Percentiles rank a stretch among this genome's conserved stretches.
Evolutionary conservation across 2,113 vertebrate genomes (phyloP).

Genomic region (Dasypus novemcinctus): DNA sequence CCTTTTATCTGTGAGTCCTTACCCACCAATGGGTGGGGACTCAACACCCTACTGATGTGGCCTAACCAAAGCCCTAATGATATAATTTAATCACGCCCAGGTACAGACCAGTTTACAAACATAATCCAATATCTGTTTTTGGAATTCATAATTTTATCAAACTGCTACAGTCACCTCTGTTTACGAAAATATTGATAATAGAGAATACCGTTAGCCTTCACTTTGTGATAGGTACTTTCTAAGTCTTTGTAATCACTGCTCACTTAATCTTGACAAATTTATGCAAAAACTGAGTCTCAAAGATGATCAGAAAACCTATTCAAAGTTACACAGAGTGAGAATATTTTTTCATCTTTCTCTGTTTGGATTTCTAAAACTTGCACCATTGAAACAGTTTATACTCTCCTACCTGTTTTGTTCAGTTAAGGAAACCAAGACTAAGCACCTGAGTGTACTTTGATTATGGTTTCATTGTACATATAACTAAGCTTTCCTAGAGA

Average conservation of each 20-base stretch:
- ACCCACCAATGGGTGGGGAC: too few species aligned
- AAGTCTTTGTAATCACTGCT: not conserved
- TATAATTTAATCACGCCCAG: too few species aligned
- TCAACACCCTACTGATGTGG: too few species aligned
- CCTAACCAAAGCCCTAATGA: too few species aligned
- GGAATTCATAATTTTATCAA: too few species aligned
- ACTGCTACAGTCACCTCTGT: not conserved
- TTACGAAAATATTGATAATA: not conserved
- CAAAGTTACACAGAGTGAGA: not conserved
- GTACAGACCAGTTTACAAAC: too few species aligned
- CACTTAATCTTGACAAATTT: not conserved
- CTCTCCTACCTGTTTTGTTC: not conserved
- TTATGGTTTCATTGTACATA: not conserved
- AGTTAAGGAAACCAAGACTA: not conserved
- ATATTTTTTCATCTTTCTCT: not conserved
- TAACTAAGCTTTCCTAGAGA: not conserved
- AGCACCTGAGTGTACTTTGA: not conserved
- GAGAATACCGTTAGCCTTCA: not conserved
- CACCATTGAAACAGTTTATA: not conserved
- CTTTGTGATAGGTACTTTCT: not conserved
- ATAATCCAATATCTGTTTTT: too few species aligned
- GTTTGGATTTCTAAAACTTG: not conserved
- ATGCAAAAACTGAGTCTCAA: not conserved
- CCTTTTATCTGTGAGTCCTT: too few species aligned
- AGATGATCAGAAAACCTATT: not conserved